Base-by-base conservation (phyloP, 1,140 invertebrate species). In the Calosoma granatense region DNA sequence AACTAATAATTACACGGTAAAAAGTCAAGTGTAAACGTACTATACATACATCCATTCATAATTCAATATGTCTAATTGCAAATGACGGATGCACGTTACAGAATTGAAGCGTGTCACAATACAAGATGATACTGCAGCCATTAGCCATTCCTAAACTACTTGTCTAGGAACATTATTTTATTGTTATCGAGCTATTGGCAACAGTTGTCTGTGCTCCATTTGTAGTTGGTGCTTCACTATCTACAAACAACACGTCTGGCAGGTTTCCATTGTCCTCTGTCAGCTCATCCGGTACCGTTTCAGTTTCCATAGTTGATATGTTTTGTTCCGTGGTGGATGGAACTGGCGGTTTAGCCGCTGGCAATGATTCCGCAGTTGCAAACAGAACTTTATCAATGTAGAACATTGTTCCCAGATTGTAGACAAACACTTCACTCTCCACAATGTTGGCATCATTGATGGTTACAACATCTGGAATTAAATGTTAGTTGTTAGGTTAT, bases 381-480 rank as follows among this genome's bases (percentile, higher is more conserved):
- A 79, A 79, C 2, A 81, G 65, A 23, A 81, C 74, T 58, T 78
- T 74, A 60, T 80, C 77, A 53, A 80, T 75, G 62, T 76, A 81
- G 64, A 77, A 81, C 78, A 81, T 80, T 56, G 79, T 81, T 39
- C 79, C 79, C 57, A 81, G 61, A 65, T 81, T 81, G 60, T 81
- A 81, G 11, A 81, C 79, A 64, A 81, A 81, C 15, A 80, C 76
- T 65, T 81, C 78, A 61, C 75, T 77, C 65, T 80, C 76, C 2
- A 79, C 72, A 12, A 80, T 78, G 55, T 75, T 71, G 19, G 78
- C 77, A 56, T 76, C 74, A 63, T 80, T 79, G 0, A 81, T 69
- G 22, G 72, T 74, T 11, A 78, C 73, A 61, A 76, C 70, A 58
- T 70, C 71, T 69, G 54, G 22, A 65, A 65, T 36, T 36, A 36